Evolutionary conservation across 1,140 invertebrate genomes (phyloP).

Genomic region (Muscidifurax raptorellus): DNA sequence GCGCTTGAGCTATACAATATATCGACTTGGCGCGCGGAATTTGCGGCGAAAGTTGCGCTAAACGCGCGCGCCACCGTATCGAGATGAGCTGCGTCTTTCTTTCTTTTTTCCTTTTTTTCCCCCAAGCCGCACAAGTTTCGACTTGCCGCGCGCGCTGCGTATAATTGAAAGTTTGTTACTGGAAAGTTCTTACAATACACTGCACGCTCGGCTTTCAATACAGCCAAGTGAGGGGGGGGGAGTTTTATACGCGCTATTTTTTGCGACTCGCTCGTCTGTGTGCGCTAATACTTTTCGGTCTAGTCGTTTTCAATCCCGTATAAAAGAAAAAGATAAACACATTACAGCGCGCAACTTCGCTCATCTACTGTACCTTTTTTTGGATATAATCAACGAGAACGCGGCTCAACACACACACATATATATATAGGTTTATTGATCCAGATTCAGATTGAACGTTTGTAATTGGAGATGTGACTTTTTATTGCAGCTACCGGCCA

Average conservation of each 20-base stretch:
- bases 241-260: background rate
- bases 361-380: too few species aligned
- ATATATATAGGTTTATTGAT: too few species aligned
- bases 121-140: background rate
- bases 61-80: background rate
- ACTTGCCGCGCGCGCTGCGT: too few species aligned
- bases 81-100: background rate
- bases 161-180: conserved; percentile 2
- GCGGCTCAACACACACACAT: too few species aligned
- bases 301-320: background rate
- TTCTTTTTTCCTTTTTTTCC: background rate
- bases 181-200: background rate
- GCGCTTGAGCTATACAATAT: too few species aligned
- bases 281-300: background rate
- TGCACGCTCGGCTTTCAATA: background rate
- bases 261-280: background rate
- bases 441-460: background rate
- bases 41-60: conserved; percentile 22
- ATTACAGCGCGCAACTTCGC: background rate
- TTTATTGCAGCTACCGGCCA: conserved; percentile 67
- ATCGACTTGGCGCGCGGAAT: background rate
- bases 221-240: too few species aligned
- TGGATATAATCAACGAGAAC: too few species aligned
- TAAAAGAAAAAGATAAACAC: background rate
- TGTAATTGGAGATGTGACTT: background rate